A percentile compares a stretch with the other conserved stretches of the same genome.
These are phyloP conservation scores for Corynorhinus townsendii DNA, from an alignment of 2,113 vertebrate genomes.

Conservation along the genomic window DNA sequence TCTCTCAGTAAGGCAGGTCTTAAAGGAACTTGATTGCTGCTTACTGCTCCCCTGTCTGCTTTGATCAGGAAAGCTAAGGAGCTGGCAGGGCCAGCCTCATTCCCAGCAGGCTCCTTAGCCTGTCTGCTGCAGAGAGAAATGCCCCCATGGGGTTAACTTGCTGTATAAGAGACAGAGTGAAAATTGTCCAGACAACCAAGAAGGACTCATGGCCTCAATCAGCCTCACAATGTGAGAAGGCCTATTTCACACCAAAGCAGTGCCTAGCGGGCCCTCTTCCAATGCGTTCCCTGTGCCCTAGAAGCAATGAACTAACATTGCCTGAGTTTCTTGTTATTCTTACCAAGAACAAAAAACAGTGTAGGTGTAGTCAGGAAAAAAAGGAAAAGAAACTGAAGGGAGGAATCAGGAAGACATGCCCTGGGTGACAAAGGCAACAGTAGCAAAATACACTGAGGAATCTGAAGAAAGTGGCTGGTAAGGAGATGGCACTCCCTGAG, in stretches of 20 bases:
- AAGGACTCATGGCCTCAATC: neutral
- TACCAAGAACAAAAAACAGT: neutral
- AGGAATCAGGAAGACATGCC: neutral
- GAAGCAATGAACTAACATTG: neutral
- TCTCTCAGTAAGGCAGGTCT: neutral
- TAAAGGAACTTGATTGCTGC: neutral
- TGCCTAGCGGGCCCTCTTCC: neutral
- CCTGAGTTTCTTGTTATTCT: neutral
- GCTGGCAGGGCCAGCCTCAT: neutral
- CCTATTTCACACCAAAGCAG: neutral
- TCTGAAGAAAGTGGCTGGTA: neutral
- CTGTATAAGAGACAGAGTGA: neutral
- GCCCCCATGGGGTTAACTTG: accelerated
- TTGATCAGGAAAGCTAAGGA: neutral
- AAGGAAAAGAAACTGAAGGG: neutral
- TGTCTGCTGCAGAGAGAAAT: neutral
- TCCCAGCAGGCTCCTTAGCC: neutral
- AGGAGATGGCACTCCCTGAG: neutral
- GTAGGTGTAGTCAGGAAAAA: neutral
- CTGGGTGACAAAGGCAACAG: neutral
- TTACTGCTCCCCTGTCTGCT: neutral
- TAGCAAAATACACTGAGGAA: neutral
- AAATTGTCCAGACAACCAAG: neutral
- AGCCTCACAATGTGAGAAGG: neutral
- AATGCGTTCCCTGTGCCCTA: neutral